phyloP scores from a whole-genome alignment of 2,113 vertebrate genomes.

The Donacobius atricapilla region DNA sequence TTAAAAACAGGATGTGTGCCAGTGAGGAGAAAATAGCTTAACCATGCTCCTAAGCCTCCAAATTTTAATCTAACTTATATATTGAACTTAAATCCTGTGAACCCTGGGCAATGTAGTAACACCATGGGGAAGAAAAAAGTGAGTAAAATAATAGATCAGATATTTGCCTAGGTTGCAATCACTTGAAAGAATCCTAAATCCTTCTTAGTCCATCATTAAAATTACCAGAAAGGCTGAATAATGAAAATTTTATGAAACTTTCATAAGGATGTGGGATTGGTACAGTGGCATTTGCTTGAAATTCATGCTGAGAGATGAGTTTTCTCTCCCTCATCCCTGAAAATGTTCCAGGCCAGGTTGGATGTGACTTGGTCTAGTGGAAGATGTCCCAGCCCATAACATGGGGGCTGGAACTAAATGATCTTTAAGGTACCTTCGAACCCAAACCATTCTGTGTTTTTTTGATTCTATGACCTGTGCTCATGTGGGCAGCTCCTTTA shows the following conservation, averaged over 20 bases:
- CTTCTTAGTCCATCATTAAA: background rate
- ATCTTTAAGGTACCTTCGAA: background rate
- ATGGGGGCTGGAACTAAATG: background rate
- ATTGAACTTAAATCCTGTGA: background rate
- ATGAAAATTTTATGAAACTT: background rate
- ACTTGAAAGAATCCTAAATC: background rate
- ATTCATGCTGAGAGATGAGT: background rate
- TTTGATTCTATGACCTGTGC: background rate
- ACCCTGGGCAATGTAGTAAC: background rate
- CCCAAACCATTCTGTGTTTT: background rate
- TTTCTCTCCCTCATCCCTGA: background rate
- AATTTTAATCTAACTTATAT: background rate
- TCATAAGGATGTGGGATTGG: rapidly evolving
- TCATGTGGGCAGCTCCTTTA: background rate
- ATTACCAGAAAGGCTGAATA: background rate
- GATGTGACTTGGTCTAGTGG: background rate
- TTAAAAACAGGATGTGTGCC: background rate
- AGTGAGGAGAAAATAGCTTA: background rate
- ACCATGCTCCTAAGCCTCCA: background rate
- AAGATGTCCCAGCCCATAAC: background rate
- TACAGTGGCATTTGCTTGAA: background rate
- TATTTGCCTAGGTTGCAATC: background rate
- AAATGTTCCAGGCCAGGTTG: background rate
- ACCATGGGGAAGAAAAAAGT: background rate
- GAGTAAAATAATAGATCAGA: background rate